Base-by-base conservation (phyloP, 2,797 vertebrate genomes). In the Oreonectes daqikongensis region DNA sequence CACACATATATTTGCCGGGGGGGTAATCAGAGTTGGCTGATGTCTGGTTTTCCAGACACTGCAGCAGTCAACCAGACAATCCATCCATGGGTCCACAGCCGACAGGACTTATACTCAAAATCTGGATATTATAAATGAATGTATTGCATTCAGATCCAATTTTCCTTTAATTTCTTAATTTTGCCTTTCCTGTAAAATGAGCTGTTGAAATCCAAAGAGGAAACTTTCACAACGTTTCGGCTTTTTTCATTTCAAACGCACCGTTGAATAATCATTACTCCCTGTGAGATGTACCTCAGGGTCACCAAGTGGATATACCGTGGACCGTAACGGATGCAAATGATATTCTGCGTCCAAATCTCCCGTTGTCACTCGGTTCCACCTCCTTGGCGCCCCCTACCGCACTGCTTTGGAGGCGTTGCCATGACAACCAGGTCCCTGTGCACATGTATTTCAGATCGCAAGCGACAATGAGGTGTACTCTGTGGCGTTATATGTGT, bases 11-110 rank as follows among this genome's bases (percentile, higher is more conserved):
- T 72, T 63, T 69, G 42, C 75, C 46, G 42, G 48, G 24, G 48
- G 24, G 44, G 79, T 82, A 48, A 66, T 66, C 61, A 76, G 80
- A 86, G 76, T 78, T 83, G 74, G 78, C 82, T 88, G 83, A 87
- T 84, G 90, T 91, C 84, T 90, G 88, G 89, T 88, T 94, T 95
- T 93, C 91, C 93, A 95, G 93, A 95, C 92, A 90, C 87, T 92
- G 91, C 90, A 88, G 90, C 88, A 91, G 88, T 88, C 88, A 86
- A 86, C 89, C 89, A 92, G 92, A 91, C 89, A 89, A 88, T 61
- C 42, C 89, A 89, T 88, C 87, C 89, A 83, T 92, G 88, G 71
- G 59, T 52, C 30, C 53, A 52, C 11, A 14, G 20, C 30, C 30
- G 3, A 24, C 28, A 24, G 24, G 48, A 32, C 74, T 50, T 76